Base-by-base conservation (phyloP, 53 echinoderm and acorn worm genomes). In the Mesocentrotus franciscanus region DNA sequence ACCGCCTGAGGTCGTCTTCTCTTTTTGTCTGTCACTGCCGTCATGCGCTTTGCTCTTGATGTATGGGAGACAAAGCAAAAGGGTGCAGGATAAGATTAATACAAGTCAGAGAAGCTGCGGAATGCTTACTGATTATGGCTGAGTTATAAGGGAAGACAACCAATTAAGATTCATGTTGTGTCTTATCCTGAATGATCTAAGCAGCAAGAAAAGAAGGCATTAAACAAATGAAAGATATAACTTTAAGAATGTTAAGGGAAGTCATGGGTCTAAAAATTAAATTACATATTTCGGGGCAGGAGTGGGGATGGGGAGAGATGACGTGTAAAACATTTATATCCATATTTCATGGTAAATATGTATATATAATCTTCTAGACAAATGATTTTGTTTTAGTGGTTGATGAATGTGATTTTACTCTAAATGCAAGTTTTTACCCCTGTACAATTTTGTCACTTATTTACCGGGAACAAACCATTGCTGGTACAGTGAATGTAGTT, bases 1-100 rank as follows among this genome's bases (percentile, higher is more conserved):
- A 92, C 90, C 75, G 95, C 96, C 83, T 95, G 84, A 71, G 92
- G 92, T 30, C 20, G 36, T 34, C 33, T 91, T 84, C 27, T 27
- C 87, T 87, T 35, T 87, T 87, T 87, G 87, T 87, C 32, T 87
- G 87, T 17, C 42, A 27, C 17, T 81, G 81, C 81, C 81, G 81
- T 81, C 87, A 87, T 87, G 87, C 87, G n/a, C 87, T 26, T 0
- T 87, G 58, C 58, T 13, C 2, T 29, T 87, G 87, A 87, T 87
- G 87, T 87, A 87, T 87, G 56, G 29, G 87, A 87, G 57, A n/a
- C 1, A 87, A 58, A n/a, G 27, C 58, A 87, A 24, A 87, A n/a
- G 27, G 87, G 87, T 29, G 87, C 87, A 87, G 87, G 58, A 87
- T 16, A 87, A 58, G 87, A 87, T 87, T 56, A 87, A 87, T 87